phyloP scores from a whole-genome alignment of 2,888 invertebrate genomes.

The Exocentrus adspersus region DNA sequence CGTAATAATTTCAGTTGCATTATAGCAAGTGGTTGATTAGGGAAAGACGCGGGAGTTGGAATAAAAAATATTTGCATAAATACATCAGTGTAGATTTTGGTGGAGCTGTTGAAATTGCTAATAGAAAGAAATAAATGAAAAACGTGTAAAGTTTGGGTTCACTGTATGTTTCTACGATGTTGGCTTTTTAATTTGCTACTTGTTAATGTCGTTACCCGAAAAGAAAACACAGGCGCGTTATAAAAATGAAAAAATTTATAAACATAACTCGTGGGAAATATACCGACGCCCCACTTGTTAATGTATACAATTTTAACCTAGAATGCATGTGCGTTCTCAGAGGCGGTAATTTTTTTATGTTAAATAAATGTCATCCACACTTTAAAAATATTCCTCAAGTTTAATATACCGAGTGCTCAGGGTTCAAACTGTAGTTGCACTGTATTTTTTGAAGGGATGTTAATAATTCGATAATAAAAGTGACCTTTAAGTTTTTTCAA shows the following conservation, averaged over 20 bases:
- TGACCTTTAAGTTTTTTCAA: no score
- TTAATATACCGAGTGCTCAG: no score
- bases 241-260: slow-evolving; percentile 38
- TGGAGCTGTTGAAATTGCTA: no score
- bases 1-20: neutral
- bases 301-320: slow-evolving; percentile 12
- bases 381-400: neutral
- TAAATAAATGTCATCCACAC: neutral
- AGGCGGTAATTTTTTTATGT: slow-evolving; percentile 5
- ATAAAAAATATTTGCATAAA: neutral
- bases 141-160: no score
- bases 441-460: no score
- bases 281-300: slow-evolving; percentile 38
- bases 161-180: slow-evolving; percentile 21
- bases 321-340: slow-evolving; percentile 7
- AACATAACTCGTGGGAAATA: slow-evolving; percentile 41
- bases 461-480: no score
- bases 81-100: no score
- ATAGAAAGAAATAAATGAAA: no score
- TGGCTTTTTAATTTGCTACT: slow-evolving; percentile 34
- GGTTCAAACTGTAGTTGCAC: no score
- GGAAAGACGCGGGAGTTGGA: neutral
- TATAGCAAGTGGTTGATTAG: neutral
- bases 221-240: slow-evolving; percentile 37
- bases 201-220: slow-evolving; percentile 30